Evolutionary conservation across 2,888 invertebrate species (phyloP), one percentile per base, ranked within the genome.

Genomic region (Acronicta alni): DNA sequence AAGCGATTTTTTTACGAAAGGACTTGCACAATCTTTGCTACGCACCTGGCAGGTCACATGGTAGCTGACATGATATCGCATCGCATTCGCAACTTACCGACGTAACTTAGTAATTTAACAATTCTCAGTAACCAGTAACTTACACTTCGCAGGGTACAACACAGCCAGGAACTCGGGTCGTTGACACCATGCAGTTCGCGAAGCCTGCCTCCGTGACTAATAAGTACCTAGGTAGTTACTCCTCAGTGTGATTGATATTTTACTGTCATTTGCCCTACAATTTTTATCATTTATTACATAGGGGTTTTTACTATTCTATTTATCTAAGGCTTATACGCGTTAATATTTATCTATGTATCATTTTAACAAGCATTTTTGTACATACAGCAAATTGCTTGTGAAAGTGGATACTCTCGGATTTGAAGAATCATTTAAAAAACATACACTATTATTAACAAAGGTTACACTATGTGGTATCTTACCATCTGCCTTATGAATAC

Each of bases 141-240:
- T 49, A 47, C 58, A 67, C 49, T 54, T 54, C 53, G 49, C 68
- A 58, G 63, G 53, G 57, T 67, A 39, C 54, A 49, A 17, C 49
- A 51, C 42, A 32, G 54, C 58, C 67, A 63, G 67, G 68, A 54
- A 64, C 67, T 53, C 35, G 18, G 67, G 67, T 67, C 64, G 46
- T 67, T 67, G 67, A 67, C 67, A 39, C 51, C 42, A 52, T 62
- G 32, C 61, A 66, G 54, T 51, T 51, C 47, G 43, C 63, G 37
- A 67, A 53, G n/a, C 62, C 53, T 44, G 46, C 46, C 47, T 52
- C 67, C 64, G 63, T 67, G 67, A 67, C 68, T 35, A 54, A 67
- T 67, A 63, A 18, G 35, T 35, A 35, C 35, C 35, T 35, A 35
- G 35, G n/a, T 30, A 30, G 3, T 12, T 5, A 3, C 6, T 35